Evolutionary conservation across 2,113 vertebrate genomes (phyloP).

Genomic region (Mugil cephalus): DNA sequence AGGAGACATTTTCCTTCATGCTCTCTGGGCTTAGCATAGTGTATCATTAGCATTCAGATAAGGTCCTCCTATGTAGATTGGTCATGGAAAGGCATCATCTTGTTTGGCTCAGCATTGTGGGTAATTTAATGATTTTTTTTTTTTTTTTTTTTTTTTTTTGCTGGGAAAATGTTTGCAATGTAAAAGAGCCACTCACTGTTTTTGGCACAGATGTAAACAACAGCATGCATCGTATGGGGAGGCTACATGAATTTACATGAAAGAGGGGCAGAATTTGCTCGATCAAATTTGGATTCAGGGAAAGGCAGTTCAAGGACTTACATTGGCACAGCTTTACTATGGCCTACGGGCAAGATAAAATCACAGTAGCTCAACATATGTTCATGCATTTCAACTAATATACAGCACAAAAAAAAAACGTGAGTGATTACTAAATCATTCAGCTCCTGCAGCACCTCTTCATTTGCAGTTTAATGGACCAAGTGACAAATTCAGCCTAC

Average conservation of each 20-base stretch:
- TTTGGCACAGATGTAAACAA: conserved; percentile 38
- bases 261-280: conserved; percentile 47
- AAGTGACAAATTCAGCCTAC: conserved; percentile 39
- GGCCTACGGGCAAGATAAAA: conserved; percentile 40
- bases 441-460: conserved; percentile 34
- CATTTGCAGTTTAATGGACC: conserved; percentile 55
- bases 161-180: conserved; percentile 24
- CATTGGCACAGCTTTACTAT: conserved; percentile 49
- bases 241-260: conserved; percentile 34
- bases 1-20: conserved; percentile 55
- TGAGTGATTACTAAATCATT: conserved; percentile 22
- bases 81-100: conserved; percentile 28
- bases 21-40: conserved; percentile 39
- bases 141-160: no score
- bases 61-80: conserved; percentile 49
- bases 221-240: conserved; percentile 27
- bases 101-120: conserved; percentile 24
- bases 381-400: conserved; percentile 47
- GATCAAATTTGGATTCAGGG: conserved; percentile 56
- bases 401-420: neutral
- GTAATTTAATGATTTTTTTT: conserved; percentile 24
- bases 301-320: conserved; percentile 60
- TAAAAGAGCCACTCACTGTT: conserved; percentile 35
- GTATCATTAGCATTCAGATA: conserved; percentile 60
- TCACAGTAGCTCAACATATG: conserved; percentile 59